Base-by-base conservation (phyloP, 2,113 vertebrate genomes). In the Oryzias curvinotus region DNA sequence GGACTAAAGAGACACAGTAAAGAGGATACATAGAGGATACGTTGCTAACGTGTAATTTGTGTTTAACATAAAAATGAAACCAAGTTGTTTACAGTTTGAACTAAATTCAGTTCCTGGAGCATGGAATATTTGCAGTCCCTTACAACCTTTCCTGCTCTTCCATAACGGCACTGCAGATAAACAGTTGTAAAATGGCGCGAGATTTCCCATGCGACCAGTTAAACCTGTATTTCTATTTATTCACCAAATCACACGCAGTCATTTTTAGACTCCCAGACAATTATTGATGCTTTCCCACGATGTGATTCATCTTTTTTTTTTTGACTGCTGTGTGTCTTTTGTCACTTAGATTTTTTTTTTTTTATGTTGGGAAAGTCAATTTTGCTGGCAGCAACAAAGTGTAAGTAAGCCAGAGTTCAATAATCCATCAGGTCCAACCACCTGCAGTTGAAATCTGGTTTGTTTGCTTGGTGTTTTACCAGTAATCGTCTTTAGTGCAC, bases 341-440 rank as follows among this genome's bases (percentile, higher is more conserved):
- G 81, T 87, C 81, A 87, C 75, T 62, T 50, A 75, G 68, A 84
- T 82, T 86, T 85, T 71, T 81, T 57, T 59, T 68, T 76, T 68
- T 82, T 80, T 67, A 57, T 44, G 52, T 88, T 91, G 90, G 86
- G 90, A 92, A 92, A 90, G 84, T 80, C 66, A 50, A 30, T 51
- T 62, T 69, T 64, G 81, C 90, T 84, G 65, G 75, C 8, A 36
- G 88, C 78, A 59, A 74, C 46, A 56, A 58, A 77, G 74, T 80
- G 83, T 73, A 76, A 69, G n/a, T 4, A 57, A 74, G 85, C 85
- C 89, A 89, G 65, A 70, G 4, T 14, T 63, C 42, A 57, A 56
- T 65, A 54, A 71, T 56, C 14, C 28, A 62, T 80, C 75, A 75
- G 66, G 80, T 71, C 47, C 18, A 81, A 75, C 79, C 6, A 56